Evolutionary conservation across 2,113 vertebrate species (phyloP), one percentile per base, ranked within the genome.

Genomic region (Cisticola juncidis): DNA sequence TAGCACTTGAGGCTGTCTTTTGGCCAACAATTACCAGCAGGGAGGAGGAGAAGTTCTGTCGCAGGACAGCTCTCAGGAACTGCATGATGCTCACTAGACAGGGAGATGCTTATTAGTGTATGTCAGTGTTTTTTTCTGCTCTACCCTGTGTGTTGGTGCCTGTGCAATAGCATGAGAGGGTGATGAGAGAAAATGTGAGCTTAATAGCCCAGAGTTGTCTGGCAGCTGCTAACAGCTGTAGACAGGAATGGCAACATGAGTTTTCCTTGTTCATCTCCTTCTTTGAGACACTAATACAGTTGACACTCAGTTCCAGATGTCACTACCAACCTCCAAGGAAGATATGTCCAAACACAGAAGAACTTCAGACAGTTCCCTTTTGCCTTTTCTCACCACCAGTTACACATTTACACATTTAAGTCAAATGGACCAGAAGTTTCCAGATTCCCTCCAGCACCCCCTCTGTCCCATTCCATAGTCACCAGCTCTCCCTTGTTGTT

Each of bases 51-150:
- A 99, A 98, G 89, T 98, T 98, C 90, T 98, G 98, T 58, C 91
- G 98, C 66, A 99, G 97, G 9, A 98, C 65, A 53, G 95, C 97
- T 97, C 98, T 98, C 94, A 99, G 98, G 88, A 99, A 97, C 85
- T 97, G 96, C 90, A 99, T 92, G 86, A 98, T 98, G 97, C 98
- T 98, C 80, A 98, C 99, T 99, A 97, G 47, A 96, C 70, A 96
- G 23, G 85, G 15, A 89, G 66, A 21, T 3, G 3, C 26, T 73
- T 73, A 64, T 97, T 94, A 97, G 61, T 44, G 57, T 9, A 14
- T 21, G 51, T 38, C 48, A 81, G 33, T 48, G 21, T 50, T 79
- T 71, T 76, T 8, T 42, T 51, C 48, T 45, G 47, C 56, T 77
- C 64, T 70, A 42, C 25, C 10, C 53, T 40, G n/a, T n/a, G 33